Evolutionary conservation across 2,113 vertebrate genomes (phyloP).

Genomic region (Perca flavescens): DNA sequence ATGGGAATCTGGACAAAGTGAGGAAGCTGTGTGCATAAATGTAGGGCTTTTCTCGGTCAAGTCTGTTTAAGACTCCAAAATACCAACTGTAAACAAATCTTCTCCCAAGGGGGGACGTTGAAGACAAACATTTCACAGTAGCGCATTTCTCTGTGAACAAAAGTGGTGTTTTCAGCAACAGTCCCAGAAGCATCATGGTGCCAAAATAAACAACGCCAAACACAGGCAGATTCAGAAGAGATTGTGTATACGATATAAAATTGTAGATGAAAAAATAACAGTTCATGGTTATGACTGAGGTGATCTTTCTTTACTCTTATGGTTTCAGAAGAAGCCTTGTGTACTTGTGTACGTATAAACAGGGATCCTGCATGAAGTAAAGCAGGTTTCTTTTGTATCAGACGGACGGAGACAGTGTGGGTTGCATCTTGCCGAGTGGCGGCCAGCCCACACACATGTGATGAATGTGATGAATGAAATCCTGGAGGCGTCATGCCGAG

Average conservation of each 20-base stretch:
- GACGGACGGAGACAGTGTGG: constrained; percentile 5
- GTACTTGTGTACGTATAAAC: neutral
- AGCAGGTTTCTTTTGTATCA: neutral
- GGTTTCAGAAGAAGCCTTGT: neutral
- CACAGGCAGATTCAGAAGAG: neutral
- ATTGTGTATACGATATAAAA: neutral
- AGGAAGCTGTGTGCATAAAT: constrained; percentile 29
- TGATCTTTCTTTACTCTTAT: neutral
- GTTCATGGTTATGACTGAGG: neutral
- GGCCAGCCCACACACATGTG: neutral
- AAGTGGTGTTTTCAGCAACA: constrained; percentile 58
- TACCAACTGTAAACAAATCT: constrained; percentile 73
- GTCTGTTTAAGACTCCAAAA: constrained; percentile 68
- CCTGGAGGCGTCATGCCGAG: constrained; percentile 10
- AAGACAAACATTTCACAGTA: constrained; percentile 66
- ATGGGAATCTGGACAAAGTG: constrained; percentile 17
- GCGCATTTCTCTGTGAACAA: constrained; percentile 59
- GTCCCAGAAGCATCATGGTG: constrained; percentile 44
- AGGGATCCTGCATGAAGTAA: neutral
- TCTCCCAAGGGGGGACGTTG: constrained; percentile 46
- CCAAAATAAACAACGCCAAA: constrained; percentile 58
- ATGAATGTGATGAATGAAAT: constrained; percentile 34
- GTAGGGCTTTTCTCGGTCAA: constrained; percentile 29
- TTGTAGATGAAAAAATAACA: neutral
- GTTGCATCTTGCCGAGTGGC: constrained; percentile 14